These are phyloP conservation scores for Cotesia glomerata DNA, from an alignment of 1,140 invertebrate genomes.

Conservation along the genomic window DNA sequence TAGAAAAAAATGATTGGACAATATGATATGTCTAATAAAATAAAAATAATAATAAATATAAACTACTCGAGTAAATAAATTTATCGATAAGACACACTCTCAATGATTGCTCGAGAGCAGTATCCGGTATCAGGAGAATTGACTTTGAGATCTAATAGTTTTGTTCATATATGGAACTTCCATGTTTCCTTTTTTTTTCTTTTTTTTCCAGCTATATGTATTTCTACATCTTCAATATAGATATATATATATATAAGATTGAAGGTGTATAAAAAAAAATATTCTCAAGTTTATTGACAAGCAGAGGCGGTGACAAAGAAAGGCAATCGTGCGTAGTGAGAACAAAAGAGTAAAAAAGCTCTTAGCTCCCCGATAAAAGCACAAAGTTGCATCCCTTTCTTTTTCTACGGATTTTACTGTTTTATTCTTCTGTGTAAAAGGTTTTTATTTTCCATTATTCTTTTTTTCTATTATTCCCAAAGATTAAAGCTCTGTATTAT, in stretches of 20 bases:
- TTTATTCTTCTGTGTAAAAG: too few species aligned
- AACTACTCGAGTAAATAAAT: too few species aligned
- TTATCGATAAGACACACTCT: too few species aligned
- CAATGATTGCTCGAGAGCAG: too few species aligned
- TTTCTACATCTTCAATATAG: background rate
- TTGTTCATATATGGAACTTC: too few species aligned
- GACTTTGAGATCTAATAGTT: too few species aligned
- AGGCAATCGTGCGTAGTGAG: constrained; percentile 8
- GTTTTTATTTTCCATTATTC: too few species aligned
- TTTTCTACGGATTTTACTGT: background rate
- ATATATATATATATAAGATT: background rate
- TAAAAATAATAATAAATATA: too few species aligned
- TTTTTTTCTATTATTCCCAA: background rate
- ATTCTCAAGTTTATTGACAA: background rate
- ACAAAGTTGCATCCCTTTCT: constrained; percentile 1
- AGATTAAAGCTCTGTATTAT: constrained; percentile 10
- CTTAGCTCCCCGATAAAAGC: constrained; percentile 3
- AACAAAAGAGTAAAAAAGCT: background rate
- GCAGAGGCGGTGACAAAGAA: background rate
- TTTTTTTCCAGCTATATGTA: background rate
- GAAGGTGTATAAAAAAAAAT: background rate
- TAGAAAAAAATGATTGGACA: too few species aligned
- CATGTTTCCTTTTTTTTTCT: background rate
- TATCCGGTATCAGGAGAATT: too few species aligned
- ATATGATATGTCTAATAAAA: too few species aligned